phyloP scores from a whole-genome alignment of 2,113 vertebrate genomes.

The Neotoma lepida region DNA sequence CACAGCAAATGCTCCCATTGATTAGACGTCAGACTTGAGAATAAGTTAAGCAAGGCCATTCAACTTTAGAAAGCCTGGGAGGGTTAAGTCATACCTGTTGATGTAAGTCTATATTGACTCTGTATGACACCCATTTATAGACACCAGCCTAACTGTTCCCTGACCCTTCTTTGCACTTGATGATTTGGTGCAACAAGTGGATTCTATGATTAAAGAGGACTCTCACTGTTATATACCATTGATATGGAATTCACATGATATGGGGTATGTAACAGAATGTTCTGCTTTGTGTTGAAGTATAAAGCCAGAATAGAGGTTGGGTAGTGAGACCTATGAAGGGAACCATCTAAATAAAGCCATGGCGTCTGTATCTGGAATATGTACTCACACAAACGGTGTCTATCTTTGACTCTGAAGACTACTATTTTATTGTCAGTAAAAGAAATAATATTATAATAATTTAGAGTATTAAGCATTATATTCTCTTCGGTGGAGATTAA shows the following conservation, averaged over 20 bases:
- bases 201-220: background rate
- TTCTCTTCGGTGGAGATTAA: background rate
- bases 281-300: background rate
- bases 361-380: background rate
- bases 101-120: background rate
- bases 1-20: slow-evolving; percentile 40
- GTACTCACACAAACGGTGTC: background rate
- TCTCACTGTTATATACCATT: background rate
- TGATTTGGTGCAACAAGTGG: background rate
- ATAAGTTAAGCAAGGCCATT: slow-evolving; percentile 25
- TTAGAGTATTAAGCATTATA: background rate
- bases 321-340: background rate
- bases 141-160: background rate
- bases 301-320: slow-evolving; percentile 11
- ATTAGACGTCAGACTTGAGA: slow-evolving; percentile 3
- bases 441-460: background rate
- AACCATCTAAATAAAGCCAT: slow-evolving; percentile 25
- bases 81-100: background rate
- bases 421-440: slow-evolving; percentile 13
- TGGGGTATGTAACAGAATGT: no score
- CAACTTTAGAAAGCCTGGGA: slow-evolving; percentile 22
- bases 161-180: background rate
- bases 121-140: background rate
- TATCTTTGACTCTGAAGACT: background rate
- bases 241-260: background rate